Conservation (phyloP, 2,888 invertebrate genomes). For the Sarcophaga rosellei region DNA sequence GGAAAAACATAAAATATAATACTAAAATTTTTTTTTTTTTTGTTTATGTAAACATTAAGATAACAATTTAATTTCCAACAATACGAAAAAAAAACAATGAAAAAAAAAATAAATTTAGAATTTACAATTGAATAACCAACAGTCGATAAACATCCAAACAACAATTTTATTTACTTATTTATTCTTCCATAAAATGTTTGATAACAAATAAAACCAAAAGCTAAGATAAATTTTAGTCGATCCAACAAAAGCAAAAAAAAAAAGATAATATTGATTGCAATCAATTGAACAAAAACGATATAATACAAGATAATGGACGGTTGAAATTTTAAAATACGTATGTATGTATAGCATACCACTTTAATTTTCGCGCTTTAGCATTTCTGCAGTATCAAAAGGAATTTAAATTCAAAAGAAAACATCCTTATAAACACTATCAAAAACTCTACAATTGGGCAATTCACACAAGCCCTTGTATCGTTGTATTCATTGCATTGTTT, state of each 20-base stretch:
- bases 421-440: no score
- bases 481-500: no score
- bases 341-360: no score
- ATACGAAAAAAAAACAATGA: no score
- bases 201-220: conserved; percentile 34
- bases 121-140: conserved; percentile 8
- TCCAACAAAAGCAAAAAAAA: neutral
- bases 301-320: no score
- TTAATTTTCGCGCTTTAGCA: no score
- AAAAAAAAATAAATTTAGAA: neutral
- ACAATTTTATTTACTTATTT: conserved; percentile 41
- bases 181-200: neutral
- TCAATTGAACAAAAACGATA: neutral
- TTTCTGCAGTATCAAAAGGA: no score
- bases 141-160: conserved; percentile 64
- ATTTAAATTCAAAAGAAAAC: no score
- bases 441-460: no score
- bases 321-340: no score
- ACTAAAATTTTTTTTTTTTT: neutral
- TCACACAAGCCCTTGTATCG: no score
- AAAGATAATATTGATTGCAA: neutral
- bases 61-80: neutral
- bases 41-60: neutral
- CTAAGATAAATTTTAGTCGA: conserved; percentile 1
- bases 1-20: neutral